phyloP scores from a whole-genome alignment of 2,113 vertebrate genomes.

The Chroicocephalus ridibundus region DNA sequence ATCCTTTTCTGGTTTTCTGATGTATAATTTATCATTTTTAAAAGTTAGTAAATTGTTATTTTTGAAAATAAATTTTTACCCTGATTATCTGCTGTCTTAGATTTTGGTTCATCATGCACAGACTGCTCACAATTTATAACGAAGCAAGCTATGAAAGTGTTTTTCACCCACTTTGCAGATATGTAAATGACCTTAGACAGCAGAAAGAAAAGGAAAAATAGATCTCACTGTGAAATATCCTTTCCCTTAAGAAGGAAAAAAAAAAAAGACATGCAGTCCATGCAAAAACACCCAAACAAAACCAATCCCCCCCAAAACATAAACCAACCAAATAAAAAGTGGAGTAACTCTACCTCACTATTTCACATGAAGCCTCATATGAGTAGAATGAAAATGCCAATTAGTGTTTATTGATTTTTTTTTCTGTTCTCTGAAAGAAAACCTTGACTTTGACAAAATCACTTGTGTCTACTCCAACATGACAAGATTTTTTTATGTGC shows the following conservation, averaged over 20 bases:
- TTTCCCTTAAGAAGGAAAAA: not conserved
- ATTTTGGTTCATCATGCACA: not conserved
- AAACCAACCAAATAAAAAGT: not conserved
- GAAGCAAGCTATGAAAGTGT: not conserved
- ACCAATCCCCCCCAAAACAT: fast-evolving
- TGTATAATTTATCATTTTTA: not conserved
- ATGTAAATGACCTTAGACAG: not conserved
- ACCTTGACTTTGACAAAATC: not conserved
- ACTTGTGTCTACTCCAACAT: not conserved
- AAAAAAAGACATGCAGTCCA: not conserved
- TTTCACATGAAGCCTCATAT: not conserved
- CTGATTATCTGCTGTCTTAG: not conserved
- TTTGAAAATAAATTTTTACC: not conserved
- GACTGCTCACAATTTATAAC: not conserved
- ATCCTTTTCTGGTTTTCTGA: not conserved
- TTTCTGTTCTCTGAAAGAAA: not conserved
- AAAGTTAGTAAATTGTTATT: not conserved
- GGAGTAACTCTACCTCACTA: not conserved
- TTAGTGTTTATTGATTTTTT: not conserved
- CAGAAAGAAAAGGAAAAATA: not conserved
- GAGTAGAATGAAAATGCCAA: not conserved
- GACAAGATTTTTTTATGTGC: not conserved
- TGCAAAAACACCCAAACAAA: not conserved
- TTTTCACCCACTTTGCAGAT: not conserved
- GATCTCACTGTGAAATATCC: not conserved